Conservation (phyloP, 2,113 vertebrate genomes). For the Lasiurus cinereus region DNA sequence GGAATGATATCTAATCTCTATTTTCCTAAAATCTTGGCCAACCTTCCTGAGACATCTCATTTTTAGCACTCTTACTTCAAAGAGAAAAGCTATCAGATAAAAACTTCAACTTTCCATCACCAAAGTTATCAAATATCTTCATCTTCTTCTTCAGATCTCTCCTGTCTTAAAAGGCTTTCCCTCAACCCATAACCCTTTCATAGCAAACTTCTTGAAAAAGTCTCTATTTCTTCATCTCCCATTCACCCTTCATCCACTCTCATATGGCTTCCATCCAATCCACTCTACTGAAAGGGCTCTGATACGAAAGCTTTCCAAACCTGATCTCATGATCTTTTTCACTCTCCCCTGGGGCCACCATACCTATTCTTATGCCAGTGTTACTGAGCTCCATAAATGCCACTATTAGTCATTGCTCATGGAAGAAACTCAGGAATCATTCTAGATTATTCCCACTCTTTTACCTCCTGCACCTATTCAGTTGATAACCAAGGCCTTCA, state of each 20-base stretch:
- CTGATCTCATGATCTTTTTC: not conserved
- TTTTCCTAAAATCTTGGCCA: conserved; percentile 17
- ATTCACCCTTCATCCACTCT: not conserved
- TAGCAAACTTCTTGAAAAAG: conserved; percentile 20
- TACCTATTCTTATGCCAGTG: not conserved
- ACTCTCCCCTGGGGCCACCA: not conserved
- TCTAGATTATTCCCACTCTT: not conserved
- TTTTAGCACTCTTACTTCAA: not conserved
- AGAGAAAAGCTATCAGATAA: conserved; percentile 16
- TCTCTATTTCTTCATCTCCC: not conserved
- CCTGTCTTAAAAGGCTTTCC: not conserved
- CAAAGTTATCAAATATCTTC: not conserved
- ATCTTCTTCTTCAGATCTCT: not conserved
- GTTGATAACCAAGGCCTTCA: not conserved
- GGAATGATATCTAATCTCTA: not conserved
- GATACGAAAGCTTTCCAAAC: not conserved
- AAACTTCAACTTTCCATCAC: not conserved
- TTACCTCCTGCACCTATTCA: not conserved
- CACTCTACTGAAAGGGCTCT: not conserved
- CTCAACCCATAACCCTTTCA: not conserved
- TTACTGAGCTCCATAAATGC: not conserved
- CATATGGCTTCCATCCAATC: not conserved
- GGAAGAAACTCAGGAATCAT: conserved; percentile 13
- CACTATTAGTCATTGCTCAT: not conserved
- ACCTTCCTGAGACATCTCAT: not conserved